Evolutionary conservation across 2,113 vertebrate species (phyloP).

Genomic region (Dermatemys mawii): DNA sequence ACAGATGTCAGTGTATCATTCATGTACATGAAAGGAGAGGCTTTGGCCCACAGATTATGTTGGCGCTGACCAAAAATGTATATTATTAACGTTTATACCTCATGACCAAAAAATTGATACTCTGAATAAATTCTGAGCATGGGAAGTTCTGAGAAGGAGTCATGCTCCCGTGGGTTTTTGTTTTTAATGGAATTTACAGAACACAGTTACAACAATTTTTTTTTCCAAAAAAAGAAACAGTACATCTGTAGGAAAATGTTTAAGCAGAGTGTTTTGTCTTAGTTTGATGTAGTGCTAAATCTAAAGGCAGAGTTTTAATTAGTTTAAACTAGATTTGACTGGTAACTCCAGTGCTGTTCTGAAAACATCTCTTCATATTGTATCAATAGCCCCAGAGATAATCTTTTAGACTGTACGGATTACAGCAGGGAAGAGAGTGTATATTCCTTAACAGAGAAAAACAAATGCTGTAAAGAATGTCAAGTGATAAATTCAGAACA

Average conservation of each 20-base stretch:
- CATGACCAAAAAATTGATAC: neutral
- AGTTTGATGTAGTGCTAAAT: neutral
- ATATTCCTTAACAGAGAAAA: neutral
- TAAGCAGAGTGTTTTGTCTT: neutral
- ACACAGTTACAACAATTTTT: neutral
- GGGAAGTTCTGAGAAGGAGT: neutral
- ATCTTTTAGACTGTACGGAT: neutral
- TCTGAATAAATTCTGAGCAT: neutral
- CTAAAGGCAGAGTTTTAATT: neutral
- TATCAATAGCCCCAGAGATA: neutral
- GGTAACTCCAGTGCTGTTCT: neutral
- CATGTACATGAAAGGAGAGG: fast-evolving
- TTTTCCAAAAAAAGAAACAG: neutral
- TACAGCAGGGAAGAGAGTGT: neutral
- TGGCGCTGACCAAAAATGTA: neutral
- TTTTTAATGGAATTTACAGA: neutral
- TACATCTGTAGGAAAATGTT: neutral
- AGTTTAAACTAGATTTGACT: slow-evolving; percentile 11
- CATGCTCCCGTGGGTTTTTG: neutral
- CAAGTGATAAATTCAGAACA: neutral
- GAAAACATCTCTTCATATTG: neutral
- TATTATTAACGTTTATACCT: neutral
- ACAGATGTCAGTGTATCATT: neutral
- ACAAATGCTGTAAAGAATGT: neutral
- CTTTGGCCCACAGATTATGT: neutral